Conservation (phyloP, 2,888 invertebrate genomes). For the Cephus runcator region DNA sequence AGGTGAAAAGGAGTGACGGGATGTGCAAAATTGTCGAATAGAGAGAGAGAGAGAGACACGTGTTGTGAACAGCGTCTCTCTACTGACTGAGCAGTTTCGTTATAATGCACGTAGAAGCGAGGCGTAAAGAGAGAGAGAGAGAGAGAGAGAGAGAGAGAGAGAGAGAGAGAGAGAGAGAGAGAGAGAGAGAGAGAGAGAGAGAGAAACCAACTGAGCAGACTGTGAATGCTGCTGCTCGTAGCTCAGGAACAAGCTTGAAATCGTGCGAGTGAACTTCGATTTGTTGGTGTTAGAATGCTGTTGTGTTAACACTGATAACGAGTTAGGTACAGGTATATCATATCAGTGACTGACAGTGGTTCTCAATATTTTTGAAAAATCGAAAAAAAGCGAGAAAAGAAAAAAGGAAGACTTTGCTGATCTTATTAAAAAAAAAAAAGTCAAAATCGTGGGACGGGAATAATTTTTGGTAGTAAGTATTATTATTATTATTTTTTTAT, state of each 20-base stretch:
- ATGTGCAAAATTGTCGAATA: neutral
- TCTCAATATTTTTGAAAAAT: constrained; percentile 19
- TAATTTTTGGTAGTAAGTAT: neutral
- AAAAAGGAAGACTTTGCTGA: too few relatives aligned
- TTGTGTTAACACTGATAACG: constrained; percentile 47
- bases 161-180: constrained; percentile 31
- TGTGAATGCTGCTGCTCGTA: constrained; percentile 1
- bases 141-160: constrained; percentile 24
- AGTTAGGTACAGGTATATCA: constrained; percentile 41
- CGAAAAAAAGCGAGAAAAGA: neutral
- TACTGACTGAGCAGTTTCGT: constrained; percentile 42
- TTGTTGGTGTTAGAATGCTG: constrained; percentile 21
- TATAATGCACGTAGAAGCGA: constrained; percentile 37
- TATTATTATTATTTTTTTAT: neutral
- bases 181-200: constrained; percentile 23
- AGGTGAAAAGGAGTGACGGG: neutral
- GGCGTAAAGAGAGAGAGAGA: constrained; percentile 31
- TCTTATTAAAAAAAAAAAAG: too few relatives aligned
- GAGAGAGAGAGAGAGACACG: constrained; percentile 29
- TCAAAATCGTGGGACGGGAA: too few relatives aligned
- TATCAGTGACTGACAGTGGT: constrained; percentile 28
- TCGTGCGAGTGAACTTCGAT: constrained; percentile 19
- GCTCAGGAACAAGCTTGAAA: constrained; percentile 19
- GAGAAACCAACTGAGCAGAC: constrained; percentile 21
- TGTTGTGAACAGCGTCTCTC: constrained; percentile 43